Base-by-base conservation (phyloP, 92 coral and sea anemone genomes). In the Actinernus sp. region DNA sequence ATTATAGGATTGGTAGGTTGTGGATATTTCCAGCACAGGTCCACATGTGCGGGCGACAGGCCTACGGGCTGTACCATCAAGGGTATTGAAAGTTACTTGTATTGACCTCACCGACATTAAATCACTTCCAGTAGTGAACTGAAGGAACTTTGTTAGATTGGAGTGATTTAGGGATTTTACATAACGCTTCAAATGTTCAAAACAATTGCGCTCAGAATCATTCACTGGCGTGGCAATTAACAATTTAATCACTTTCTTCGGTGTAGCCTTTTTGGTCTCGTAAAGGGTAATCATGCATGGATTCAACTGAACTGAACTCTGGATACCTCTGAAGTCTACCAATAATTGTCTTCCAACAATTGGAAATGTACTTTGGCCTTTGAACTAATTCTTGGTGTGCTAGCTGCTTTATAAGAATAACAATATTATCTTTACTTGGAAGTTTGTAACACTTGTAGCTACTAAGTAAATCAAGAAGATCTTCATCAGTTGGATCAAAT, bases 1-100 rank as follows among this genome's bases (percentile, higher is more conserved):
- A 27, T 73, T 82, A 55, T 64, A 82, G 6, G 49, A 65, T 54
- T 63, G 76, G 44, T 69, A 78, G 26, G 79, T 78, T 8, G 63
- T 23, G 31, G 79, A 72, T n/a, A 78, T 20, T 59, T 78, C 79
- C 18, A 78, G 14, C 25, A 55, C 20, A 11, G 79, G 79, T 30
- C 70, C 68, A 61, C 79, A 78, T 14, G 86, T 69, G 78, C 47
- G 79, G 12, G 61, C 65, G 50, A 79, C 52, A 1, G 78, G 63
- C 54, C 71, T 47, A 34, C 63, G 71, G 12, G 68, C 56, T 8
- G 49, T 24, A 31, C 76, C 84, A 52, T 77, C 77, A 12, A 66
- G 34, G 20, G 76, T 54, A 17, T 55, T 55, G 61, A 70, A 59
- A 10, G 60, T 57, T 27, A 76, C 65, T 9, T 34, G 44, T 49